A percentile compares a stretch with the other conserved stretches of the same genome.
phyloP scores from a whole-genome alignment of 2,113 vertebrate species.

The Petromus typicus region DNA sequence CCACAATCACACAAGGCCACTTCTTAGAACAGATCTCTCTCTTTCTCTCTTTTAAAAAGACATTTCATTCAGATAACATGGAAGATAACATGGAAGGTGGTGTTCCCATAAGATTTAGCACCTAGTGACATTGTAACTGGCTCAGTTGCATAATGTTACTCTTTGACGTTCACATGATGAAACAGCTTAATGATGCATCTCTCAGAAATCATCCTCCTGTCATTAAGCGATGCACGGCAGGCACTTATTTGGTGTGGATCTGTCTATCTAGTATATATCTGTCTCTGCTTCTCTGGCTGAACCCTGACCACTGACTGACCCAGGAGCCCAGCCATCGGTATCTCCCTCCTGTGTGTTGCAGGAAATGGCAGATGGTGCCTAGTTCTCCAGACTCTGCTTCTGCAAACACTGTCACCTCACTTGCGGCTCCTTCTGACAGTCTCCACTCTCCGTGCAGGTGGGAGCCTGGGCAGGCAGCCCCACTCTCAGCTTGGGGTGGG shows the following conservation, averaged over 20 bases:
- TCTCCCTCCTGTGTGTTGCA: not conserved
- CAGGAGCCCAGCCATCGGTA: not conserved
- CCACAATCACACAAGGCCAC: not conserved
- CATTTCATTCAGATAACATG: not conserved
- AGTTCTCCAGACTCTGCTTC: not conserved
- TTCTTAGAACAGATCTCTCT: not conserved
- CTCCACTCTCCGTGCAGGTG: not conserved
- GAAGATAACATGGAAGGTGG: not conserved
- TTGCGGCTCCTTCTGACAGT: not conserved
- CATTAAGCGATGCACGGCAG: not conserved
- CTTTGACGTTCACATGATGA: not conserved
- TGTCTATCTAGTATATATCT: not conserved
- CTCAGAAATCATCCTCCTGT: not conserved
- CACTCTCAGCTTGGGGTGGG: slow-evolving; percentile 9
- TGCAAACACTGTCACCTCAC: not conserved
- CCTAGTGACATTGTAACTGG: not conserved
- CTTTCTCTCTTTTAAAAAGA: not conserved
- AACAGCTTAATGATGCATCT: not conserved
- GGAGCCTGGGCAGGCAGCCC: not conserved
- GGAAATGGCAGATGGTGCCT: not conserved
- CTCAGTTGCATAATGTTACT: not conserved
- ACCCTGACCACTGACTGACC: not conserved
- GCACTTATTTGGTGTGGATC: not conserved
- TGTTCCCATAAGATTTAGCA: not conserved
- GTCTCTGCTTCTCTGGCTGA: not conserved